A percentile compares a stretch with the other conserved stretches of the same genome.
Evolutionary conservation across 2,888 invertebrate species (phyloP).

Genomic region (Sialis fuliginosa): DNA sequence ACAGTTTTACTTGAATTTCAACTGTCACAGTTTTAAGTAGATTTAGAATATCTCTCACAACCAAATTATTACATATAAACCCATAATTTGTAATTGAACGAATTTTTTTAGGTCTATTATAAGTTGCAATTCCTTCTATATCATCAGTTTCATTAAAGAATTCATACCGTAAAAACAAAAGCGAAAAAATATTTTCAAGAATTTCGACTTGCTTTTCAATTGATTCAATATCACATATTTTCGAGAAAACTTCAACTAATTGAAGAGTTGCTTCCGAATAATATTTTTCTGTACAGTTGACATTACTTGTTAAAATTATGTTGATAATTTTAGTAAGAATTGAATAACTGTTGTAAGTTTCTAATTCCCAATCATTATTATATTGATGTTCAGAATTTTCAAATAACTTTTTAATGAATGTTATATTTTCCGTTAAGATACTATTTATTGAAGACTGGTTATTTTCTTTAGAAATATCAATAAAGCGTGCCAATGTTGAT

Average conservation of each 20-base stretch:
- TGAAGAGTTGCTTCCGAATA: slow-evolving; percentile 24
- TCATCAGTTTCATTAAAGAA: slow-evolving; percentile 24
- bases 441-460: neutral
- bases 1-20: slow-evolving; percentile 25
- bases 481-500: slow-evolving; percentile 14
- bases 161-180: slow-evolving; percentile 47
- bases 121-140: slow-evolving; percentile 19
- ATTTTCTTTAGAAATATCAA: slow-evolving; percentile 8
- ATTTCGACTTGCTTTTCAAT: slow-evolving; percentile 36
- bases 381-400: neutral
- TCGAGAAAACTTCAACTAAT: slow-evolving; percentile 29
- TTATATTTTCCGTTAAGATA: slow-evolving; percentile 3
- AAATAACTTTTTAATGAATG: neutral
- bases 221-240: slow-evolving; percentile 30
- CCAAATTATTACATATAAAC: slow-evolving; percentile 39
- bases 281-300: slow-evolving; percentile 11
- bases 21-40: slow-evolving; percentile 36
- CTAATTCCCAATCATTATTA: slow-evolving; percentile 1
- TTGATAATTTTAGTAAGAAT: slow-evolving; percentile 2
- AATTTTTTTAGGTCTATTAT: slow-evolving; percentile 15
- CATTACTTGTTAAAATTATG: neutral
- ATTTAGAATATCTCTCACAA: slow-evolving; percentile 37
- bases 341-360: slow-evolving; percentile 2
- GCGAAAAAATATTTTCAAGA: slow-evolving; percentile 53
- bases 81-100: slow-evolving; percentile 22